A percentile compares a stretch with the other conserved stretches of the same genome.
Evolutionary conservation across 2,113 vertebrate species (phyloP).

Genomic region (Prietella phreatophila): DNA sequence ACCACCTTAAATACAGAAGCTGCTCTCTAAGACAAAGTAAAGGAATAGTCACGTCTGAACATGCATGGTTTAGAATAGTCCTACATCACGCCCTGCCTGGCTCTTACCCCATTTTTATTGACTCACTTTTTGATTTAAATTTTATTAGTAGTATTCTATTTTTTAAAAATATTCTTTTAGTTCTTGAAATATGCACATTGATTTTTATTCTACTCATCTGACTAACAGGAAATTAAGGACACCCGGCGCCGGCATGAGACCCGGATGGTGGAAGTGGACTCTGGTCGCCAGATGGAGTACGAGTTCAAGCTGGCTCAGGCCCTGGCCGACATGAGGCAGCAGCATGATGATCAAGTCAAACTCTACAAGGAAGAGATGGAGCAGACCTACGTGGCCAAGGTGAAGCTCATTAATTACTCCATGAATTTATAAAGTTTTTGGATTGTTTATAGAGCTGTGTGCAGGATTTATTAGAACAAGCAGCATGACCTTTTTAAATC

Average conservation of each 20-base stretch:
- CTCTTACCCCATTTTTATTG: background rate
- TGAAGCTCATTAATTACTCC: slow-evolving; percentile 47
- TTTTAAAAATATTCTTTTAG: background rate
- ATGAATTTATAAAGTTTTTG: background rate
- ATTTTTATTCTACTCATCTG: background rate
- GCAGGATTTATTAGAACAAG: background rate
- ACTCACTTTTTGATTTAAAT: background rate
- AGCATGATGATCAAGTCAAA: slow-evolving; percentile 81
- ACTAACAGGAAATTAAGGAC: slow-evolving; percentile 83
- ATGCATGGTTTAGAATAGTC: background rate
- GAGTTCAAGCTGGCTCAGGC: slow-evolving; percentile 82
- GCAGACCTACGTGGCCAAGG: slow-evolving; percentile 78
- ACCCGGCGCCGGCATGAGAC: slow-evolving; percentile 75
- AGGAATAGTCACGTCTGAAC: background rate
- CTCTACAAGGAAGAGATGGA: slow-evolving; percentile 84
- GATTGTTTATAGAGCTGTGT: background rate
- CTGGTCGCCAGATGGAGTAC: slow-evolving; percentile 78
- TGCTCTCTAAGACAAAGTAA: background rate
- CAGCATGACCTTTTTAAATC: background rate
- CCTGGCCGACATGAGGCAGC: slow-evolving; percentile 79
- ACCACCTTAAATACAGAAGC: background rate
- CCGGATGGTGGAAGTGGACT: slow-evolving; percentile 80
- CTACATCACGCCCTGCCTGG: background rate
- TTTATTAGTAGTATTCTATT: too few relatives aligned
- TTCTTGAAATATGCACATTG: background rate